Evolutionary conservation across 2,888 invertebrate species (phyloP).

Genomic region (Eumerus sabulonum): DNA sequence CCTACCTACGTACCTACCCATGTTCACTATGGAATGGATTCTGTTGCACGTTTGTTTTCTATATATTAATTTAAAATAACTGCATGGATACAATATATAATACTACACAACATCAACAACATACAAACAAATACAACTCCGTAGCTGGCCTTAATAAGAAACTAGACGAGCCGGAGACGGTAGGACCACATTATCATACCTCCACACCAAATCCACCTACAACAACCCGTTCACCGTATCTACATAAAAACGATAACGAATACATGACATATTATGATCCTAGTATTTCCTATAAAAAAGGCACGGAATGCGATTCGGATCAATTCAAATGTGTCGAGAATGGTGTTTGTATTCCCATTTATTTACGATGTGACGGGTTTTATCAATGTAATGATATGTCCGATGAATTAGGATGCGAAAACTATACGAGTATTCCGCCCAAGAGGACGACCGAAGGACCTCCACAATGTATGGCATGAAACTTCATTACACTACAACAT

Average conservation of each 20-base stretch:
- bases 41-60: slow-evolving; percentile 59
- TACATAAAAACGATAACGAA: slow-evolving; percentile 24
- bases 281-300: slow-evolving; percentile 70
- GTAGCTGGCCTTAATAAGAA: slow-evolving; percentile 5
- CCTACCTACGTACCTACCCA: no score
- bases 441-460: slow-evolving; percentile 37
- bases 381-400: slow-evolving; percentile 82
- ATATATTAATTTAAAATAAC: slow-evolving; percentile 47
- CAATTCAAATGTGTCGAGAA: slow-evolving; percentile 82
- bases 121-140: slow-evolving; percentile 17
- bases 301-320: slow-evolving; percentile 79
- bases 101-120: slow-evolving; percentile 25
- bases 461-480: slow-evolving; percentile 54
- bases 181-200: slow-evolving; percentile 2
- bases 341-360: slow-evolving; percentile 81
- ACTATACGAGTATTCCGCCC: slow-evolving; percentile 65
- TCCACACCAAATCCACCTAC: slow-evolving; percentile 16
- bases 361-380: slow-evolving; percentile 80
- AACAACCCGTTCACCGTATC: slow-evolving; percentile 52
- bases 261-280: slow-evolving; percentile 59
- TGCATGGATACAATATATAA: slow-evolving; percentile 55
- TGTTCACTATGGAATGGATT: slow-evolving; percentile 56
- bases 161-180: slow-evolving; percentile 17
- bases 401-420: slow-evolving; percentile 80
- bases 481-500: slow-evolving; percentile 35